Evolutionary conservation across 37 sponge, comb jelly and placozoan genomes (phyloP), one percentile per base, ranked within the genome.

Genomic region (Corticium candelabrum): DNA sequence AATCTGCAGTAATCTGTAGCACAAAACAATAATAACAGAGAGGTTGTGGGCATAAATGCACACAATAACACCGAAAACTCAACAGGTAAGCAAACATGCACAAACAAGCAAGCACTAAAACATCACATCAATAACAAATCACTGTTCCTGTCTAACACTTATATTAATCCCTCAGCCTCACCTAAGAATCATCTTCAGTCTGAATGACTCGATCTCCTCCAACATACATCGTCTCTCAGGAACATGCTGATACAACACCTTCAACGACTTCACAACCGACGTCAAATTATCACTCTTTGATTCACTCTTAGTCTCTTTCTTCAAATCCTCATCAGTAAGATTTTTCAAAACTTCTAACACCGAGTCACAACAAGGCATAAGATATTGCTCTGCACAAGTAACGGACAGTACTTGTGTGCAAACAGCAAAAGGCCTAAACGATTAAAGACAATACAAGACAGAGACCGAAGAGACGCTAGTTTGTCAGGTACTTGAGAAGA

Each of bases 121-220:
- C n/a, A n/a, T n/a, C n/a, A n/a, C n/a, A n/a, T n/a, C n/a, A n/a
- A n/a, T n/a, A n/a, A n/a, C n/a, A n/a, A n/a, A n/a, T n/a, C n/a
- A n/a, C n/a, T n/a, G n/a, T n/a, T n/a, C n/a, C n/a, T n/a, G 7
- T 76, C n/a, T 41, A n/a, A 50, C 27, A 70, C 15, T 43, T 76
- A 76, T 41, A 27, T 41, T 27, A 76, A 68, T 27, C 72, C 62
- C 62, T 50, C 21, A 11, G 21, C 11, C 77, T 35, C 68, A 85
- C 82, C 89, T 80, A 7, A 89, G 80, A 21, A 92, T 90, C 91
- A 93, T 91, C 79, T 90, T 90, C 39, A 93, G 80, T 43, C 94
- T 71, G 56, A 93, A 84, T 3, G 80, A 50, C 41, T 86, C 89
- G 36, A 93, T 85, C 41, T 86, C 85, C 35, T 87, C 37, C 27